Percentiles rank a stretch among this genome's conserved stretches.
phyloP scores from a whole-genome alignment of 2,797 vertebrate species.

The Eidolon dupreanum region DNA sequence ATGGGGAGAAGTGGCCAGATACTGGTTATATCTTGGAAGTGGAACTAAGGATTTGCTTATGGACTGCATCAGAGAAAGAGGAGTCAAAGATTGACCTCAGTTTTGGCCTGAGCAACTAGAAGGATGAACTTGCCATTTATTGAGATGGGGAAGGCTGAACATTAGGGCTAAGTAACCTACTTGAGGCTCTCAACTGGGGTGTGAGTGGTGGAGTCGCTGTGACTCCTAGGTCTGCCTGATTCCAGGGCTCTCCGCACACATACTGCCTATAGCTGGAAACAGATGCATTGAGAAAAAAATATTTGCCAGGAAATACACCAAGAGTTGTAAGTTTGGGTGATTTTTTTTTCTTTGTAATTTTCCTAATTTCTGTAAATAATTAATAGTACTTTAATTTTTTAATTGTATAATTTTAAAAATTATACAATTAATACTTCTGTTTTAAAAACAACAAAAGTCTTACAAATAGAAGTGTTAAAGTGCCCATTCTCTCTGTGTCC shows the following conservation, averaged over 20 bases:
- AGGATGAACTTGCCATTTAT: neutral
- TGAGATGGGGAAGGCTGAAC: neutral
- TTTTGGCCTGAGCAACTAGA: neutral
- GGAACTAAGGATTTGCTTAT: neutral
- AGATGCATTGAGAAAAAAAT: neutral
- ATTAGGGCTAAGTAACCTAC: neutral
- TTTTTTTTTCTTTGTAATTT: neutral
- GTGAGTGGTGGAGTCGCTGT: neutral
- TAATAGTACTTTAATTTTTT: neutral
- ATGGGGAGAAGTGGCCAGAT: neutral
- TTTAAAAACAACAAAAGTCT: neutral
- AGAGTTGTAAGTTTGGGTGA: neutral
- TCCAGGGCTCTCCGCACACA: neutral
- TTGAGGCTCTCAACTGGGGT: neutral
- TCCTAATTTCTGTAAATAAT: neutral
- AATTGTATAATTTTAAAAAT: neutral
- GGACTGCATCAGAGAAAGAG: neutral
- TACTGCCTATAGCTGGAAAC: neutral
- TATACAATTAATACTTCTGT: neutral
- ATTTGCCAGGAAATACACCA: neutral
- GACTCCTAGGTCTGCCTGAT: neutral
- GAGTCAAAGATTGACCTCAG: neutral
- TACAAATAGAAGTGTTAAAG: neutral
- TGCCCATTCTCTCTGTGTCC: neutral
- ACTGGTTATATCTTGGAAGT: neutral